These are phyloP conservation scores for Lagorchestes hirsutus DNA, from an alignment of 2,797 vertebrate species.

Conservation along the genomic window DNA sequence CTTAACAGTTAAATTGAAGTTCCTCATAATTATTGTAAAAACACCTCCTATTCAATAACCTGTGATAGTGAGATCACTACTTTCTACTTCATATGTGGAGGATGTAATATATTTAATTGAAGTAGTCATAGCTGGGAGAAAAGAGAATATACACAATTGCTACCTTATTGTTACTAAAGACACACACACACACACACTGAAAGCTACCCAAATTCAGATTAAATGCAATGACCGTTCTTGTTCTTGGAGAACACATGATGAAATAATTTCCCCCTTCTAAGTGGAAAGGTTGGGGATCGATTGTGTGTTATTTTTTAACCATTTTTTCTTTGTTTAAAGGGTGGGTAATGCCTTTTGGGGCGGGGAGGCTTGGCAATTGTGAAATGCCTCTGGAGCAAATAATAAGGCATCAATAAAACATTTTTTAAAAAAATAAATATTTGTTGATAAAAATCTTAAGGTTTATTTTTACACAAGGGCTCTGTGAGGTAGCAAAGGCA, in stretches of 20 bases:
- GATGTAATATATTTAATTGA: background rate
- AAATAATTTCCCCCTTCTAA: background rate
- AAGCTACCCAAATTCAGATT: background rate
- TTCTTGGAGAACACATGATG: background rate
- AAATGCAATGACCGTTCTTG: background rate
- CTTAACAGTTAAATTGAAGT: background rate
- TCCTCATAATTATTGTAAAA: background rate
- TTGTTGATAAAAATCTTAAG: slow-evolving; percentile 17
- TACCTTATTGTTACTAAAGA: background rate
- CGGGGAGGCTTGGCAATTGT: background rate
- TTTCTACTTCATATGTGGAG: background rate
- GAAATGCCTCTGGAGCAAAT: background rate
- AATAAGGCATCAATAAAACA: background rate
- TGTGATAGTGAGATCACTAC: background rate
- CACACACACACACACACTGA: background rate
- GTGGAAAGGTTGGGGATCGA: background rate
- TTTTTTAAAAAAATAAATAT: background rate
- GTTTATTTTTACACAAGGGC: background rate
- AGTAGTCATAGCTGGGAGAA: background rate
- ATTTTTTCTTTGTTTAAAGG: background rate
- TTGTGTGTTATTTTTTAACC: background rate
- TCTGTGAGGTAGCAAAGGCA: background rate
- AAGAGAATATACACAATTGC: background rate
- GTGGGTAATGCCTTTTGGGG: background rate
- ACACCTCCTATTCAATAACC: background rate